These are phyloP conservation scores for Melieria omissa DNA, from an alignment of 2,888 invertebrate species.

Conservation along the genomic window DNA sequence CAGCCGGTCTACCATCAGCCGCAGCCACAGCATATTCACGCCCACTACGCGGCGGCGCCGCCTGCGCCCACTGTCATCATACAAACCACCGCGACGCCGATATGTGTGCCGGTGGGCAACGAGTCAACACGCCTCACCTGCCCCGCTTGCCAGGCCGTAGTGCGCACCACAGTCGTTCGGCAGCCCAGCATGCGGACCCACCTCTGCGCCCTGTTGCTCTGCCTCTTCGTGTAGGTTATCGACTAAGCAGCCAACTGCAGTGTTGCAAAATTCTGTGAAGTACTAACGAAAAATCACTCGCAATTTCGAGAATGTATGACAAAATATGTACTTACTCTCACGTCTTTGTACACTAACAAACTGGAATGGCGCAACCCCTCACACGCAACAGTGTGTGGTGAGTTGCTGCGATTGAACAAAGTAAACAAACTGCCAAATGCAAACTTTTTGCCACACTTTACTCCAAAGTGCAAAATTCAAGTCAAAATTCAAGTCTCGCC, in stretches of 20 bases:
- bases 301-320: too few relatives aligned
- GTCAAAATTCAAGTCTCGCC: too few relatives aligned
- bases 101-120: slow-evolving; percentile 50
- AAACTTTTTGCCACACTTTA: too few relatives aligned
- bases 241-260: not conserved
- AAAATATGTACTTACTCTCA: too few relatives aligned
- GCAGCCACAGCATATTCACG: slow-evolving; percentile 44
- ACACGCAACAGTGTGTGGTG: too few relatives aligned
- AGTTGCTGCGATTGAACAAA: too few relatives aligned
- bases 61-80: slow-evolving; percentile 57
- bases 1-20: slow-evolving; percentile 54
- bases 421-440: too few relatives aligned
- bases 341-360: too few relatives aligned
- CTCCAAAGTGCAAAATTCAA: too few relatives aligned
- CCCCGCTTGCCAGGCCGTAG: slow-evolving; percentile 67
- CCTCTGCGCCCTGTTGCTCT: slow-evolving; percentile 59
- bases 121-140: slow-evolving; percentile 62
- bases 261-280: too few relatives aligned
- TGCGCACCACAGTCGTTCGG: slow-evolving; percentile 65
- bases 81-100: slow-evolving; percentile 56
- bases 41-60: slow-evolving; percentile 41
- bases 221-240: slow-evolving; percentile 56
- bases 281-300: too few relatives aligned
- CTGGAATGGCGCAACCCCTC: too few relatives aligned
- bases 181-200: slow-evolving; percentile 58